Conservation (phyloP, 1,140 invertebrate species). For the Spodoptera litura region DNA sequence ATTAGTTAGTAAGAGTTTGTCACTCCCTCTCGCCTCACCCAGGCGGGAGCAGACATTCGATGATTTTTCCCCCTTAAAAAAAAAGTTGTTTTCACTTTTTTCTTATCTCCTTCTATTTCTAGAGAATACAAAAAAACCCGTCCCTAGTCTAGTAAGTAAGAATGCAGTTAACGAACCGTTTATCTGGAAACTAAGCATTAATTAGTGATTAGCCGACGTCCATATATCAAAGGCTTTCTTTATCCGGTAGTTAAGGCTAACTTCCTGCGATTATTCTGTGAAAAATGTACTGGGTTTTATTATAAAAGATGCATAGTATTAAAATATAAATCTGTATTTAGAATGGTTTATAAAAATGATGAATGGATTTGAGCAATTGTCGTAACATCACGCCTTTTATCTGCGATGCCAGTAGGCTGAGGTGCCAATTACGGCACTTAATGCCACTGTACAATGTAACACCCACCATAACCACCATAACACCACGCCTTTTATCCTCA, state of each 20-base stretch:
- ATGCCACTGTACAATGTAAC: too few relatives aligned
- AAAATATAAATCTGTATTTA: background rate
- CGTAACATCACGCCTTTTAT: too few relatives aligned
- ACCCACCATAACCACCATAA: too few relatives aligned
- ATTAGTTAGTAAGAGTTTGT: too few relatives aligned
- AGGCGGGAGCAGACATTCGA: too few relatives aligned
- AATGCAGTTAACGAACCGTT: slow-evolving; percentile 27
- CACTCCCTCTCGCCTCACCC: too few relatives aligned
- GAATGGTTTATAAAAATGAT: too few relatives aligned
- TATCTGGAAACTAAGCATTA: slow-evolving; percentile 31
- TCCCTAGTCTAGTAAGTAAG: background rate
- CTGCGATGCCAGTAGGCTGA: too few relatives aligned
- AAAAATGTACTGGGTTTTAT: background rate
- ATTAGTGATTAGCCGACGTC: background rate
- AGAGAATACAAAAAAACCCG: slow-evolving; percentile 14
- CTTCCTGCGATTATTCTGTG: slow-evolving; percentile 30
- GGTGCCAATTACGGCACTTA: too few relatives aligned
- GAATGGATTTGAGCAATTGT: too few relatives aligned
- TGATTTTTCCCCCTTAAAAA: too few relatives aligned
- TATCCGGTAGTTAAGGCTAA: slow-evolving; percentile 6
- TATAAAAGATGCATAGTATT: background rate
- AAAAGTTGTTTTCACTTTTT: slow-evolving; percentile 4
- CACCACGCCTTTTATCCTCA: too few relatives aligned
- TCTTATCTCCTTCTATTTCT: background rate
- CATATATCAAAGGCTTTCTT: slow-evolving; percentile 23